A percentile compares a stretch with the other conserved stretches of the same genome.
phyloP scores from a whole-genome alignment of 1,140 invertebrate species.

The Ostrea denselamellosa region DNA sequence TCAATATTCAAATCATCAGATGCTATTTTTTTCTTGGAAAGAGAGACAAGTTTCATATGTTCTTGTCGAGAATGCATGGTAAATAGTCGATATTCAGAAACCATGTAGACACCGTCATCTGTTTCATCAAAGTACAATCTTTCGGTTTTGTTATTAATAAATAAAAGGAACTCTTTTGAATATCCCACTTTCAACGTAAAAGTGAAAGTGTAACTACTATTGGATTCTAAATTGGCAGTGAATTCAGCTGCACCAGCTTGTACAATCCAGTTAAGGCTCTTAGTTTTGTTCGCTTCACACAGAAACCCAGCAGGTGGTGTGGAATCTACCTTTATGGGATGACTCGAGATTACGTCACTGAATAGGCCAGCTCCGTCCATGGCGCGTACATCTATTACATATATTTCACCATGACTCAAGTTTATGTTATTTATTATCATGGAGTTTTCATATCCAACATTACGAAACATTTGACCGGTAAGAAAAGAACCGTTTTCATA shows the following conservation, averaged over 20 bases:
- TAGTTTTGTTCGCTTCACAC: background rate
- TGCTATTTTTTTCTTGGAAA: background rate
- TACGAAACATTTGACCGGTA: background rate
- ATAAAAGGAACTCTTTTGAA: background rate
- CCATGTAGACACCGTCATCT: background rate
- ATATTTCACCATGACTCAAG: background rate
- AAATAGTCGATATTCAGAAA: background rate
- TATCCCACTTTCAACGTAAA: background rate
- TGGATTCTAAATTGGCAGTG: background rate
- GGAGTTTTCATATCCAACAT: background rate
- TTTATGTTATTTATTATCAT: background rate
- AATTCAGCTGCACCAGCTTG: background rate
- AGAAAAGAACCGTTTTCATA: background rate
- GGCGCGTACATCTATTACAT: slow-evolving; percentile 9
- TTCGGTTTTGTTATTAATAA: background rate
- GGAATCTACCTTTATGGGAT: background rate
- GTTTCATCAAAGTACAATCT: background rate
- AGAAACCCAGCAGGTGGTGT: background rate
- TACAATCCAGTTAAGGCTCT: background rate
- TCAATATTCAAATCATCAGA: background rate
- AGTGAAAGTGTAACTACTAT: background rate
- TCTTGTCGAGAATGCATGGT: background rate
- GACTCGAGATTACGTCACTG: background rate
- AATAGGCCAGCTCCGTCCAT: background rate
- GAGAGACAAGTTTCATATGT: background rate